A percentile compares a stretch with the other conserved stretches of the same genome.
Evolutionary conservation across 2,113 vertebrate genomes (phyloP).

Genomic region (Epinephelus fuscoguttatus): DNA sequence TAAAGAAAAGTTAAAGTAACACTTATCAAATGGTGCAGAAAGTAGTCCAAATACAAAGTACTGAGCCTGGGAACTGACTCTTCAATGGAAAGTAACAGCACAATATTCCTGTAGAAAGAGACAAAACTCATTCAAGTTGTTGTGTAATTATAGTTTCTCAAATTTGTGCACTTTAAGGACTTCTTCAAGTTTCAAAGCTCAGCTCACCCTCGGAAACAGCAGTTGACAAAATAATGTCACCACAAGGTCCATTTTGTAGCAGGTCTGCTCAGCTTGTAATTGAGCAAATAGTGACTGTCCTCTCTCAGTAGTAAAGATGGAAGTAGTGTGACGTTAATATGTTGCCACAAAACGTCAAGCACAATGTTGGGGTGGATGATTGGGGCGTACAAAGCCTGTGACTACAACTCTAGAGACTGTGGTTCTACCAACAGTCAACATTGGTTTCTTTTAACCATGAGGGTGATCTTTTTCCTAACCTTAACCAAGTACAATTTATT

Average conservation of each 20-base stretch:
- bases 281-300: slow-evolving; percentile 11
- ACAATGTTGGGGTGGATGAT: neutral
- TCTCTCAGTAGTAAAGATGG: slow-evolving; percentile 17
- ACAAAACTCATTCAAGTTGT: neutral
- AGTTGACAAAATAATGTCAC: slow-evolving; percentile 22
- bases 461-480: slow-evolving; percentile 13
- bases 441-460: slow-evolving; percentile 48
- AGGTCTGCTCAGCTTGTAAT: slow-evolving; percentile 20
- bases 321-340: slow-evolving; percentile 29
- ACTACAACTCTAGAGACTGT: slow-evolving; percentile 30
- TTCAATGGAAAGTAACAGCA: neutral
- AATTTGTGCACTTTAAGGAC: neutral
- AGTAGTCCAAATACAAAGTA: neutral
- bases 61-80: neutral
- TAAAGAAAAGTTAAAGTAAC: too few species aligned
- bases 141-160: neutral
- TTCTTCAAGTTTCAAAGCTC: slow-evolving; percentile 3
- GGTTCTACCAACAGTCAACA: slow-evolving; percentile 35
- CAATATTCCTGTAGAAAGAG: neutral
- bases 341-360: slow-evolving; percentile 20
- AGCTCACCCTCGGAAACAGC: neutral
- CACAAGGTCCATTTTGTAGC: neutral
- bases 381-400: slow-evolving; percentile 29
- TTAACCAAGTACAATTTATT: slow-evolving; percentile 29
- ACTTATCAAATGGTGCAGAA: neutral